phyloP scores from a whole-genome alignment of 1,140 invertebrate species.

The Ridgeia piscesae region DNA sequence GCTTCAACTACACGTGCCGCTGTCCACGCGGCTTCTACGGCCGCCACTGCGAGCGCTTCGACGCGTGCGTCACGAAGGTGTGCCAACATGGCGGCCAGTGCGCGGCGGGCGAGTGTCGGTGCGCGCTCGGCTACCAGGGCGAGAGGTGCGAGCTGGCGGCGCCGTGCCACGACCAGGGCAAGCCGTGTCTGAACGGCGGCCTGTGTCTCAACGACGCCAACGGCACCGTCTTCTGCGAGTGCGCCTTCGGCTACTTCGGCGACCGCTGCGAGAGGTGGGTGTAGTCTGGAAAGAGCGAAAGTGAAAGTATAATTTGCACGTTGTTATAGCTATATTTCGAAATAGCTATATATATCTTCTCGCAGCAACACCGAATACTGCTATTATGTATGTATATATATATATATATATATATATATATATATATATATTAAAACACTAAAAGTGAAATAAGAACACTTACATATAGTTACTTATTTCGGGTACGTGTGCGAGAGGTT shows the following conservation, averaged over 20 bases:
- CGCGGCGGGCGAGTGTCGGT: slow-evolving; percentile 13
- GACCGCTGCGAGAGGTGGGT: slow-evolving; percentile 16
- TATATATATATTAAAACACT: too few relatives aligned
- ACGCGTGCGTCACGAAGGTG: slow-evolving; percentile 19
- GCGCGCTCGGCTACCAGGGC: slow-evolving; percentile 23
- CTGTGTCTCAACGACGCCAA: background rate
- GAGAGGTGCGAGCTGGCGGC: slow-evolving; percentile 19
- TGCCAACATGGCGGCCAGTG: too few relatives aligned
- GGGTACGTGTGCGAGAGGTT: too few relatives aligned
- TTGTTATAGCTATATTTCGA: too few relatives aligned
- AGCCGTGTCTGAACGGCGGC: slow-evolving; percentile 27
- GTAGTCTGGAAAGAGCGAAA: background rate
- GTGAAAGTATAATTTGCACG: too few relatives aligned
- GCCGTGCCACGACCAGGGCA: slow-evolving; percentile 27
- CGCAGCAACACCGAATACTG: too few relatives aligned
- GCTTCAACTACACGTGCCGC: slow-evolving; percentile 17
- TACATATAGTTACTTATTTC: too few relatives aligned
- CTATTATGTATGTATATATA: too few relatives aligned
- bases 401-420: too few relatives aligned
- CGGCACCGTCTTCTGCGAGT: slow-evolving; percentile 19
- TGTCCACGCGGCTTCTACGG: slow-evolving; percentile 24
- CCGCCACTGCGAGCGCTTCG: slow-evolving; percentile 22
- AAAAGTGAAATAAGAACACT: too few relatives aligned
- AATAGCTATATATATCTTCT: too few relatives aligned
- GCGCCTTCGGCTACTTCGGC: slow-evolving; percentile 24